Evolutionary conservation across 2,888 invertebrate genomes (phyloP).

Genomic region (Camponotus fellah): DNA sequence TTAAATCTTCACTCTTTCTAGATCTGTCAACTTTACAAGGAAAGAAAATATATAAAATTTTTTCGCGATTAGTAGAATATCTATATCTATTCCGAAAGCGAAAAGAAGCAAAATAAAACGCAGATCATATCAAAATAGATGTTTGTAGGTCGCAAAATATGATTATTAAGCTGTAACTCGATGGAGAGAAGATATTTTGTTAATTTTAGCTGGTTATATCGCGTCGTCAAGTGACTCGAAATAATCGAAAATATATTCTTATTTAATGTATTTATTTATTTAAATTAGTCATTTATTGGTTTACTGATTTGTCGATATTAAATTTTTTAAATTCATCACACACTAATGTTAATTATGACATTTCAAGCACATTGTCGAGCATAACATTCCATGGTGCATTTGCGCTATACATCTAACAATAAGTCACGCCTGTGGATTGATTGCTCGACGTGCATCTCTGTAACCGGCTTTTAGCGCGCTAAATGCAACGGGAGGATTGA

Average conservation of each 20-base stretch:
- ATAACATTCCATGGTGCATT: neutral
- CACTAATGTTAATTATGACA: neutral
- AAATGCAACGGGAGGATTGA: constrained; percentile 15
- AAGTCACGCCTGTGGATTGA: constrained; percentile 74
- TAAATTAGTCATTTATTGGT: neutral
- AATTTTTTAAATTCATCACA: neutral
- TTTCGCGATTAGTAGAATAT: neutral
- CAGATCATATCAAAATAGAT: too few species aligned
- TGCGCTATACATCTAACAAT: neutral
- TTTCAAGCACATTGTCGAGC: neutral
- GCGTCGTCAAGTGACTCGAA: neutral
- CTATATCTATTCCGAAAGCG: neutral
- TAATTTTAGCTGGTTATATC: neutral
- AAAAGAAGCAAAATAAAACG: neutral
- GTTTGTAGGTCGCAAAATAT: too few species aligned
- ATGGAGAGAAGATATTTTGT: too few species aligned
- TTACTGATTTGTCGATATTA: neutral
- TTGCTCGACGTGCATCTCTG: constrained; percentile 71
- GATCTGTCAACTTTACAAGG: neutral
- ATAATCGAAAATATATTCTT: neutral
- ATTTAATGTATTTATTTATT: too few species aligned
- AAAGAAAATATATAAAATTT: neutral
- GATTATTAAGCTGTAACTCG: too few species aligned
- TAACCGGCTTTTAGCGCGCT: constrained; percentile 39
- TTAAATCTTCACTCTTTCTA: neutral